Conservation (phyloP, 35 echinoderm and acorn worm genomes). For the Stichopus chloronotus region DNA sequence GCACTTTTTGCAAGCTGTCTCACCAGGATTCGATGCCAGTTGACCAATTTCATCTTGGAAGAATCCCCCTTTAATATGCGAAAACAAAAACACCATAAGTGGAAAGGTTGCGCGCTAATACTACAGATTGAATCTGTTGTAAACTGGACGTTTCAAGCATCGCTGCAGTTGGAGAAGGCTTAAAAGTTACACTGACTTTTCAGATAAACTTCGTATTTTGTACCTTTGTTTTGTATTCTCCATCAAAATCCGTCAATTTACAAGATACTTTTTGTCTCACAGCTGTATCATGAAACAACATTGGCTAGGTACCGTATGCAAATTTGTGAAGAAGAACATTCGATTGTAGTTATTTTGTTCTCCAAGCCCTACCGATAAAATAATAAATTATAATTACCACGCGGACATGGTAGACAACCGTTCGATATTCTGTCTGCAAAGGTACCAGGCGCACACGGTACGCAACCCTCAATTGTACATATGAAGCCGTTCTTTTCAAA, state of each 20-base stretch:
- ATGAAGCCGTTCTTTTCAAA: not conserved
- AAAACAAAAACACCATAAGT: not conserved
- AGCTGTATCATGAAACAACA: not conserved
- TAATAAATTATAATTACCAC: not conserved
- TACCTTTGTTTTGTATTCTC: not conserved
- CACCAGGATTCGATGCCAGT: not conserved
- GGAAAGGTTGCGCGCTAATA: too few species aligned
- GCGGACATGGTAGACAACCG: not conserved
- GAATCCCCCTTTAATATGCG: conserved; percentile 34
- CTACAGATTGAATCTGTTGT: not conserved
- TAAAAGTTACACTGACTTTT: not conserved
- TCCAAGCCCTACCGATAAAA: too few species aligned
- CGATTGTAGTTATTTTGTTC: too few species aligned
- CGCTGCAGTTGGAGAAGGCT: not conserved
- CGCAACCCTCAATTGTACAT: not conserved
- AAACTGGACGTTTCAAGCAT: not conserved
- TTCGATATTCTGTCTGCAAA: not conserved
- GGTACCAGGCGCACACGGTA: not conserved
- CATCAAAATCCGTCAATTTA: not conserved
- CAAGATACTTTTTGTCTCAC: not conserved
- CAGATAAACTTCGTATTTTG: not conserved
- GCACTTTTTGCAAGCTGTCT: conserved; percentile 35
- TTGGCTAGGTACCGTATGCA: not conserved
- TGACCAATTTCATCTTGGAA: conserved; percentile 53
- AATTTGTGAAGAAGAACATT: too few species aligned